Base-by-base conservation (phyloP, 2,888 invertebrate species). In the Antitype chi region DNA sequence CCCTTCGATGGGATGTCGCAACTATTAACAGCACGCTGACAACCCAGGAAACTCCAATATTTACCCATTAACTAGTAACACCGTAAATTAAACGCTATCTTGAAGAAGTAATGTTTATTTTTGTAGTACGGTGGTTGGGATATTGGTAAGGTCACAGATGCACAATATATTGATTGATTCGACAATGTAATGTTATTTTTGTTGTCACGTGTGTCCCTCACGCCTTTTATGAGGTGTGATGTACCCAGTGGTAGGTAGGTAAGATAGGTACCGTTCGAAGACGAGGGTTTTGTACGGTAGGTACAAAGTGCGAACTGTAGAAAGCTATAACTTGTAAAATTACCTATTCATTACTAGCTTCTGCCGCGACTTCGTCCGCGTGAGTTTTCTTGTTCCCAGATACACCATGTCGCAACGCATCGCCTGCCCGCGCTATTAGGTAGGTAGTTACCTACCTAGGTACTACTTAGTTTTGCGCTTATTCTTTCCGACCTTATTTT, bases 1-100 rank as follows among this genome's bases (percentile, higher is more conserved):
- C 64, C 78, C 70, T 67, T 52, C 47, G 25, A 28, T 80, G 60
- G 84, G 86, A 78, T 81, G 70, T 80, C 78, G 81, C 80, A 84
- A 80, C 82, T 67, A 77, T 76, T 84, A 68, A 84, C 74, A 81
- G 69, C 67, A 62, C 43, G 69, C 25, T 74, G 69, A 76, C 80
- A 79, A 67, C 60, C 67, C 57, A 32, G 66, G 43, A 68, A 53
- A 52, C 57, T 70, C 1, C 63, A 72, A 75, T 67, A 60, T 74
- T 71, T 49, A 62, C 28, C n/a, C 32, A 78, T 57, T 76, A 57
- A 52, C 8, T 20, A 13, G 0, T 9, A 1, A 32, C 38, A 62
- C 15, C 0, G 9, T 9, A 75, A 80, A 78, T 59, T 25, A 52
- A 32, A 78, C 74, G 43, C 11, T 74, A 66, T 5, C 0, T 0